These are phyloP conservation scores for Acronicta aceris DNA, from an alignment of 2,888 invertebrate genomes.

Conservation along the genomic window DNA sequence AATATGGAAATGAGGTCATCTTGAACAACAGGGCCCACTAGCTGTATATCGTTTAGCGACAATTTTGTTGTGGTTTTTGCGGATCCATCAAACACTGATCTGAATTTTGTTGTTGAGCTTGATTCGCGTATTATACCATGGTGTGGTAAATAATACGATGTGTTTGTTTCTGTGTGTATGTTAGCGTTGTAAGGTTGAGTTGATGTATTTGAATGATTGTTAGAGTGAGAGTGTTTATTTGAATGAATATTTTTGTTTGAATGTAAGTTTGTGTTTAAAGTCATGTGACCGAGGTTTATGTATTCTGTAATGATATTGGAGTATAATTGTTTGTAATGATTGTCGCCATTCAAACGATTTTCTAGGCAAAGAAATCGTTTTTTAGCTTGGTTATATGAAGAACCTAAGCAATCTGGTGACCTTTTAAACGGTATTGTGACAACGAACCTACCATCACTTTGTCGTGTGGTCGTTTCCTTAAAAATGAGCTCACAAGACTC, in stretches of 20 bases:
- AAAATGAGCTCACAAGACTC: neutral
- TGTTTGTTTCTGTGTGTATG: neutral
- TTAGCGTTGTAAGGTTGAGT: neutral
- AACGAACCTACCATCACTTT: constrained; percentile 4
- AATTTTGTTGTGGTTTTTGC: neutral
- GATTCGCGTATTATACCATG: constrained; percentile 1
- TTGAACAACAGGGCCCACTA: neutral
- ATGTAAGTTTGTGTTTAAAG: no score
- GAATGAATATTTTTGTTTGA: neutral
- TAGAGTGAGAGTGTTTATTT: neutral
- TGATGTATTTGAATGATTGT: neutral
- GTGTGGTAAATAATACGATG: constrained; percentile 2
- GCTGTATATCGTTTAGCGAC: neutral
- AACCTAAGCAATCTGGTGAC: neutral
- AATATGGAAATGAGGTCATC: constrained; percentile 2
- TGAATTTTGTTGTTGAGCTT: constrained; percentile 3
- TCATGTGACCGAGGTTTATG: constrained; percentile 3
- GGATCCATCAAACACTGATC: neutral
- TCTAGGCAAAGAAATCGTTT: constrained; percentile 5
- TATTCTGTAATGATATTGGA: constrained; percentile 5
- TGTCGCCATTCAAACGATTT: neutral
- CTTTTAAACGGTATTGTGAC: constrained; percentile 5
- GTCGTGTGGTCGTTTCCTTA: neutral
- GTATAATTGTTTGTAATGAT: constrained; percentile 4
- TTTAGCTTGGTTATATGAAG: constrained; percentile 6